phyloP scores from a whole-genome alignment of 2,888 invertebrate genomes.

The Drosophila eohydei region DNA sequence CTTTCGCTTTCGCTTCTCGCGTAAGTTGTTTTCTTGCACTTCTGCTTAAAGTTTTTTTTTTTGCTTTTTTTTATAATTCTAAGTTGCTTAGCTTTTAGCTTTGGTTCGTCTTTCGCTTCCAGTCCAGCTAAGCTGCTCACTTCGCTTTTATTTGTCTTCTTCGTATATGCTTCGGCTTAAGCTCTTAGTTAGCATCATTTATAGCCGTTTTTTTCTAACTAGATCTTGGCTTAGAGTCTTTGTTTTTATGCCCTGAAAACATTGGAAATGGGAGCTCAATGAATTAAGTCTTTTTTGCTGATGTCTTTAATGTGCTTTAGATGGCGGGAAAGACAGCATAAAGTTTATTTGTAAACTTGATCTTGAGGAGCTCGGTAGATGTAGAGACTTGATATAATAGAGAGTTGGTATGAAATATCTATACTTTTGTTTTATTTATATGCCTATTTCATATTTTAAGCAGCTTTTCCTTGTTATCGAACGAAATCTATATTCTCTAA shows the following conservation, averaged over 20 bases:
- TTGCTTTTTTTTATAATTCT: conserved; percentile 1
- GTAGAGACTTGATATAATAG: too few species aligned
- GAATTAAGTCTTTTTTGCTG: too few species aligned
- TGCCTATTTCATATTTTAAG: too few species aligned
- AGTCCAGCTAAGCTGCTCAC: conserved; percentile 2
- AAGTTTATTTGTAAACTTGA: too few species aligned
- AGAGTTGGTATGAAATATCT: too few species aligned
- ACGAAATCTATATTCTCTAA: too few species aligned
- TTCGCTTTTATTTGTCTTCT: neutral
- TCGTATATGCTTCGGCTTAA: neutral
- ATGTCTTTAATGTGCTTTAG: too few species aligned
- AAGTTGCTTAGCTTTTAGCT: conserved; percentile 8
- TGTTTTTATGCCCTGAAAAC: neutral
- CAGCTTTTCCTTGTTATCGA: too few species aligned
- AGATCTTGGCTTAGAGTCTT: neutral
- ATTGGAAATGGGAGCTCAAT: neutral
- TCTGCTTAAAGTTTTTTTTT: conserved; percentile 2
- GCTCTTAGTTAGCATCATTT: neutral
- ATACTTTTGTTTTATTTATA: too few species aligned
- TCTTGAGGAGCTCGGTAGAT: too few species aligned
- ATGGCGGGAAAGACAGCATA: too few species aligned
- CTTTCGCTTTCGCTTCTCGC: neutral
- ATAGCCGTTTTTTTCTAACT: neutral
- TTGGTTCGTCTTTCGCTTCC: neutral
- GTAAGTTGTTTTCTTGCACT: neutral